phyloP scores from a whole-genome alignment of 2,797 vertebrate genomes.

The Thunnus albacares region DNA sequence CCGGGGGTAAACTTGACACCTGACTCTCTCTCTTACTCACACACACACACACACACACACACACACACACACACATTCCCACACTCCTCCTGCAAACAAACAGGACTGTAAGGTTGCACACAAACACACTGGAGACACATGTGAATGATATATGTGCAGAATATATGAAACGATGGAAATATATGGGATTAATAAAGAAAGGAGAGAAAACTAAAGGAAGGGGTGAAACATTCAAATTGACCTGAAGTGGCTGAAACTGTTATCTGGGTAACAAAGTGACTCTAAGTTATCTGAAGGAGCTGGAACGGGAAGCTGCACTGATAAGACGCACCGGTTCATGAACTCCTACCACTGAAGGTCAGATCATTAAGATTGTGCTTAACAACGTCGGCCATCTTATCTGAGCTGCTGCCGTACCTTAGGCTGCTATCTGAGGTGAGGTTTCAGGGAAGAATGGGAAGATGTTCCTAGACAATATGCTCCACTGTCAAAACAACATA shows the following conservation, averaged over 20 bases:
- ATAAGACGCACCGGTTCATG: slow-evolving; percentile 22
- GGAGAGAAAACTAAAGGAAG: background rate
- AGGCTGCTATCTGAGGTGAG: background rate
- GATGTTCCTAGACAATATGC: background rate
- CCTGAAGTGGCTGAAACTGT: background rate
- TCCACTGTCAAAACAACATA: too few relatives aligned
- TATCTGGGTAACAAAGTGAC: background rate
- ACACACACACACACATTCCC: slow-evolving; percentile 13
- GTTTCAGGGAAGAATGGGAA: background rate
- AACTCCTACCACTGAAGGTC: slow-evolving; percentile 27
- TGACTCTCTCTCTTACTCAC: slow-evolving; percentile 64
- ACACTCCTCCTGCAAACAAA: slow-evolving; percentile 46
- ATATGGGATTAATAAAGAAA: slow-evolving; percentile 30
- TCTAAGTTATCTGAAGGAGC: background rate
- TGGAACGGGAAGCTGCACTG: background rate
- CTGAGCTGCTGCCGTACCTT: background rate
- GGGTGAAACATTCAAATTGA: background rate
- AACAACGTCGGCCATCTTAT: slow-evolving; percentile 28
- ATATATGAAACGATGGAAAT: slow-evolving; percentile 42
- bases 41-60: background rate
- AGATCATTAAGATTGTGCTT: slow-evolving; percentile 22
- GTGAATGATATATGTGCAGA: slow-evolving; percentile 46
- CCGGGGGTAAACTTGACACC: slow-evolving; percentile 81
- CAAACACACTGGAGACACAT: background rate
- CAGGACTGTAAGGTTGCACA: slow-evolving; percentile 14